Evolutionary conservation across 1,140 invertebrate species (phyloP), one percentile per base, ranked within the genome.

Genomic region (Papilio dardanus): DNA sequence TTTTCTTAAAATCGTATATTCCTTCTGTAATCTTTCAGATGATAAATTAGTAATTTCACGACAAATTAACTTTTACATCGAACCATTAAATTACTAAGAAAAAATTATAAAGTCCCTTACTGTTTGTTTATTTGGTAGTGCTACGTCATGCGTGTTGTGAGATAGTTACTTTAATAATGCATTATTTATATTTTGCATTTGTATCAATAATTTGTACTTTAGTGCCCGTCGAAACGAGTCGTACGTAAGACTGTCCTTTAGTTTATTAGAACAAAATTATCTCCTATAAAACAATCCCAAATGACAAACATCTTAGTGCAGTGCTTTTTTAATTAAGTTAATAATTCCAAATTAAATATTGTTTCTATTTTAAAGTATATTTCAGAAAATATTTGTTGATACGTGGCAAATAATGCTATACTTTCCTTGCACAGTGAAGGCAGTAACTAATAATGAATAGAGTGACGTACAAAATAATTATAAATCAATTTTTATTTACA

Each of bases 11-110:
- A 73, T 73, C 66, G 33, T 40, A 35, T 35, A 68, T 35, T 40
- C 19, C 7, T 7, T n/a, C 6, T 21, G 31, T 73, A 73, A 73
- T n/a, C n/a, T 73, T 30, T 73, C 46, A 21, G 69, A 50, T 31
- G 1, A 16, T 54, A 80, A 86, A 82, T 82, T 80, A 81, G 75
- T 77, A 88, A 90, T 89, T 90, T 89, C 87, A 90, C 81, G 88
- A 74, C 62, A 54, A 71, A 83, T 86, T 86, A 82, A 81, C 71
- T 77, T 75, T 42, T 10, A 37, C 69, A 35, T 65, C 35, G 24
- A 46, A 73, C 37, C 74, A 75, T 73, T 19, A 66, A 79, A 79
- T 65, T 50, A 40, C 33, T 31, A 65, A 33, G 46, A 54, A 73
- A 73, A 73, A 50, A 73, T 73, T 71, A 30, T 37, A 68, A 68